Percentiles rank a stretch among this genome's conserved stretches.
These are phyloP conservation scores for Homarus americanus DNA, from an alignment of 1,140 invertebrate species.

Conservation along the genomic window DNA sequence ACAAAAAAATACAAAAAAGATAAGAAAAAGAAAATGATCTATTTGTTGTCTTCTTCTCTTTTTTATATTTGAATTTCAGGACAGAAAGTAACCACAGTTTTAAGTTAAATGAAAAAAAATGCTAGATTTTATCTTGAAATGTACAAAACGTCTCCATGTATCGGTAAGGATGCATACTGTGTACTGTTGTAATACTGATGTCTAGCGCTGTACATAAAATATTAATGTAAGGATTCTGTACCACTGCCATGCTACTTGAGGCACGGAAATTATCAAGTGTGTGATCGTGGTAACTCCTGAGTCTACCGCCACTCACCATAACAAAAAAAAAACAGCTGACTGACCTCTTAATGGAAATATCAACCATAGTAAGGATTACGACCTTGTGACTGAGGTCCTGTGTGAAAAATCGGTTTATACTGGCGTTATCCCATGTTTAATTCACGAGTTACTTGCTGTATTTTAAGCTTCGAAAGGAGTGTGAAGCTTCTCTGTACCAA, in stretches of 20 bases:
- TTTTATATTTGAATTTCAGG: conserved; percentile 58
- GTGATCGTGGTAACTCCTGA: conserved; percentile 49
- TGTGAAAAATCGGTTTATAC: not conserved
- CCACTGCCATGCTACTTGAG: conserved; percentile 71
- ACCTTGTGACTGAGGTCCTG: not conserved
- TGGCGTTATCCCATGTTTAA: not conserved
- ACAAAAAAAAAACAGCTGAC: not conserved
- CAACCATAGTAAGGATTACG: not conserved
- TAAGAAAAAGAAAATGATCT: conserved; percentile 57
- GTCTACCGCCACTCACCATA: conserved; percentile 28
- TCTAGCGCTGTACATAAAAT: conserved; percentile 68
- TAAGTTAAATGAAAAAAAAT: conserved; percentile 63
- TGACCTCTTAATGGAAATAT: not conserved
- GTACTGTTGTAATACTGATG: conserved; percentile 70
- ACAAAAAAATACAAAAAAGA: conserved; percentile 13
- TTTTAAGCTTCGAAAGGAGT: conserved; percentile 9
- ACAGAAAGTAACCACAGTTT: conserved; percentile 67
- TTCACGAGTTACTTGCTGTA: not conserved
- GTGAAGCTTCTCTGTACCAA: not conserved
- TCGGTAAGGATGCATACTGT: conserved; percentile 67
- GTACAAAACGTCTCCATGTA: conserved; percentile 70
- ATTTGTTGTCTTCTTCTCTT: conserved; percentile 64
- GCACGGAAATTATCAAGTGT: conserved; percentile 56
- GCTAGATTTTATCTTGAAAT: conserved; percentile 70
- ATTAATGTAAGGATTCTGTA: conserved; percentile 68